These are phyloP conservation scores for Thelaira solivaga DNA, from an alignment of 2,888 invertebrate species.

Conservation along the genomic window DNA sequence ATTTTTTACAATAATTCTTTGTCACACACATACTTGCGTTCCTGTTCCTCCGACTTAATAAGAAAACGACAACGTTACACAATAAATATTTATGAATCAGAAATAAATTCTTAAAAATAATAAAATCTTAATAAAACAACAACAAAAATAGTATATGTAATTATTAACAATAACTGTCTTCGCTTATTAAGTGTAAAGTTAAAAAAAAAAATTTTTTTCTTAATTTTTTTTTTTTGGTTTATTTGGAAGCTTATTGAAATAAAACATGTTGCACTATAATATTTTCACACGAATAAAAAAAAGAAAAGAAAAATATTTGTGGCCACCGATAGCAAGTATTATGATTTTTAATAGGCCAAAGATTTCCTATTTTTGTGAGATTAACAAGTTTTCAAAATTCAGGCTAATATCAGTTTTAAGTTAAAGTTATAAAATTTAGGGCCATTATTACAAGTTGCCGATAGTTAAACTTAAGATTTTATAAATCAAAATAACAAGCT, in stretches of 20 bases:
- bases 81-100: conserved; percentile 40
- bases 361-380: no score
- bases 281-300: conserved; percentile 2
- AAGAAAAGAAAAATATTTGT: no score
- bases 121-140: conserved; percentile 27
- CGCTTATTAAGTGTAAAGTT: conserved; percentile 14
- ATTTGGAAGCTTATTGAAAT: neutral
- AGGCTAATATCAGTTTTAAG: no score
- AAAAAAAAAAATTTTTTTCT: no score
- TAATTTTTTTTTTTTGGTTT: neutral
- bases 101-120: conserved; percentile 8
- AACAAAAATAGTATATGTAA: conserved; percentile 48
- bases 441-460: no score
- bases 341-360: no score
- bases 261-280: neutral
- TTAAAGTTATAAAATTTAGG: no score
- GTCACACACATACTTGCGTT: conserved; percentile 3
- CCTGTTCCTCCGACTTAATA: conserved; percentile 30
- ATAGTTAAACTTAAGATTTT: no score
- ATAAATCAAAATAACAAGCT: no score
- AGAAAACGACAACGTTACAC: conserved; percentile 33
- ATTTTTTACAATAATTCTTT: conserved; percentile 48
- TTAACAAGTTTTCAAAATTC: no score
- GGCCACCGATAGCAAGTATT: no score
- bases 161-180: conserved; percentile 52